Base-by-base conservation (phyloP, 1,140 invertebrate species). In the Heliconius melpomene region DNA sequence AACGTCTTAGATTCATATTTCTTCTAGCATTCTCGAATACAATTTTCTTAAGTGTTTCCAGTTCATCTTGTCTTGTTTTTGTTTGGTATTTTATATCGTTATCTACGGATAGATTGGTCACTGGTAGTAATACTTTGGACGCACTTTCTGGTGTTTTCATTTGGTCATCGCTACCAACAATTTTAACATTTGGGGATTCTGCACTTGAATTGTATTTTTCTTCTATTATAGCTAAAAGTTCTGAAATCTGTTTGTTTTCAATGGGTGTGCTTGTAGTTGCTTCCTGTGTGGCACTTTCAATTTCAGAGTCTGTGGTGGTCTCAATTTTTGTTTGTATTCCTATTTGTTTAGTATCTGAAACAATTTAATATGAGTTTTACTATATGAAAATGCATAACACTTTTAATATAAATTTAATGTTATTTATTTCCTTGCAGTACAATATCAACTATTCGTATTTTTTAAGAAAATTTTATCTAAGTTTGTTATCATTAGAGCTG, bases 291-390 rank as follows among this genome's bases (percentile, higher is more conserved):
- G 74, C 57, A 73, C 50, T 46, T 81, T 84, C 84, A 79, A 72
- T 26, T 74, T 60, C 57, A 72, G 72, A 74, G 29, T 88, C 81
- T 81, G 85, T 86, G 72, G 87, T 87, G 50, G 82, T 73, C 78
- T 88, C 86, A 36, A 72, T 74, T 70, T 79, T 79, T 77, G 82
- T 40, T 75, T 85, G 81, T 79, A 87, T 79, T 46, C 86, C 85
- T 16, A 88, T 84, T 83, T 83, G 88, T 73, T 87, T 84, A 72
- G 87, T 79, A 85, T 87, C 91, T 93, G 88, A n/a, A 91, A 91
- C 83, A 87, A 89, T 83, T 76, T 73, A 72, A 46, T 29, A 66
- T 66, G 1, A 66, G 11, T 26, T 66, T 23, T 66, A 66, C 9
- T 60, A 60, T 9, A 13, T 23, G 23, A 60, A 11, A 9, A 3